Evolutionary conservation across 2,888 invertebrate species (phyloP).

Genomic region (Eupelmus urozonus): DNA sequence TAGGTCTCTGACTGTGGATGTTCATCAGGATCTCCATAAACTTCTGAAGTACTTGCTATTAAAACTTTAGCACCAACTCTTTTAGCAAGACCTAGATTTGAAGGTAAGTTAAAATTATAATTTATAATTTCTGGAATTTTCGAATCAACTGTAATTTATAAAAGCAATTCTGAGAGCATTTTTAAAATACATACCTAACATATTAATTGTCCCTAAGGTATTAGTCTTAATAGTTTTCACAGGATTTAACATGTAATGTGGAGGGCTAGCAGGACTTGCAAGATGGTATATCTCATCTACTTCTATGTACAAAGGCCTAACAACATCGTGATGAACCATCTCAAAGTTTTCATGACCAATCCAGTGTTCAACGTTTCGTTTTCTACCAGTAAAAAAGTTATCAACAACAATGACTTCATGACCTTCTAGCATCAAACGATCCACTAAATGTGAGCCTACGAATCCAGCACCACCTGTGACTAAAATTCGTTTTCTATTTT

Average conservation of each 20-base stretch:
- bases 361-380: conserved; percentile 99
- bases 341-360: conserved; percentile 99
- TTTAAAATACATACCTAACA: conserved; percentile 82
- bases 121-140: not conserved
- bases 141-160: conserved; percentile 13
- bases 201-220: conserved; percentile 96
- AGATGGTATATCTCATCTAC: conserved; percentile 99
- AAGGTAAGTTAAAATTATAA: conserved; percentile 11
- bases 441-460: conserved; percentile 99
- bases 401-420: conserved; percentile 98
- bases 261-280: conserved; percentile 99
- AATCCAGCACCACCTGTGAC: conserved; percentile 98
- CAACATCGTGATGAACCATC: conserved; percentile 98
- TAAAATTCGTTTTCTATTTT: conserved; percentile 93
- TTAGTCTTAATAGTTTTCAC: conserved; percentile 99
- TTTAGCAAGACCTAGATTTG: conserved; percentile 88
- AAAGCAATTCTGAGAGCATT: not conserved
- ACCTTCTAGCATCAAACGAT: conserved; percentile 95
- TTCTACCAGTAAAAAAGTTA: conserved; percentile 98
- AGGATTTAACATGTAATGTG: conserved; percentile 99
- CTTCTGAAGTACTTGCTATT: conserved; percentile 98
- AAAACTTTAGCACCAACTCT: conserved; percentile 94
- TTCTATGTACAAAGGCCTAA: conserved; percentile 97
- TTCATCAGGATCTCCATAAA: conserved; percentile 98
- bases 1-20: conserved; percentile 99